Conservation (phyloP, 1,140 invertebrate genomes). For the Papilio xuthus region DNA sequence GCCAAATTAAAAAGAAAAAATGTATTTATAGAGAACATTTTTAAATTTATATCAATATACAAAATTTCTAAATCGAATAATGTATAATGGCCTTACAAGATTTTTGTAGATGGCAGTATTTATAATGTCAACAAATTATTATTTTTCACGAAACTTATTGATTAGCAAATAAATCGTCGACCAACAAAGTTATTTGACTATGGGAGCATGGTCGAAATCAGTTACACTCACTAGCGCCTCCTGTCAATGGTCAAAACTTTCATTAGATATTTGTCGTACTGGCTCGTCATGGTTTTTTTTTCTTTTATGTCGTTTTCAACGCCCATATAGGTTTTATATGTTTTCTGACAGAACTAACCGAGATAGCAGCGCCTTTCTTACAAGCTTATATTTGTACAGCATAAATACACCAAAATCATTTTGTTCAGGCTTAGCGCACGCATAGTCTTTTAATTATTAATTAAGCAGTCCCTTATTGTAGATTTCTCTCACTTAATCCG, state of each 20-base stretch:
- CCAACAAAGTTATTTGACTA: too few species aligned
- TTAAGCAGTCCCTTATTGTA: neutral
- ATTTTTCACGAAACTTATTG: neutral
- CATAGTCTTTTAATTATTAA: neutral
- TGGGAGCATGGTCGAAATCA: too few species aligned
- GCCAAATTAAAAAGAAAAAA: slow-evolving; percentile 9
- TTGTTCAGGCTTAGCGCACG: neutral
- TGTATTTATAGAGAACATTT: neutral
- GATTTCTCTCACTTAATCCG: too few species aligned
- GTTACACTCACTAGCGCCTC: too few species aligned
- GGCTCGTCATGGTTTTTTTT: too few species aligned
- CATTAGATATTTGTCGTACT: too few species aligned
- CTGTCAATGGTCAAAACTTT: too few species aligned
- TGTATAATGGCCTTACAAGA: neutral
- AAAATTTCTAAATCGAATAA: neutral
- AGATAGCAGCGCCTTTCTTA: too few species aligned
- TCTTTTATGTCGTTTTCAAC: too few species aligned
- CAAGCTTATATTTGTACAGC: neutral
- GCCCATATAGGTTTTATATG: too few species aligned
- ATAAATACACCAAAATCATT: neutral
- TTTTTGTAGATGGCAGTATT: neutral
- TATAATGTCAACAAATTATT: neutral
- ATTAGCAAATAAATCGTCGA: neutral
- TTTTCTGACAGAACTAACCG: too few species aligned
- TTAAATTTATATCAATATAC: neutral